A percentile compares a stretch with the other conserved stretches of the same genome.
phyloP scores from a whole-genome alignment of 2,113 vertebrate genomes.

The Prionailurus bengalensis region DNA sequence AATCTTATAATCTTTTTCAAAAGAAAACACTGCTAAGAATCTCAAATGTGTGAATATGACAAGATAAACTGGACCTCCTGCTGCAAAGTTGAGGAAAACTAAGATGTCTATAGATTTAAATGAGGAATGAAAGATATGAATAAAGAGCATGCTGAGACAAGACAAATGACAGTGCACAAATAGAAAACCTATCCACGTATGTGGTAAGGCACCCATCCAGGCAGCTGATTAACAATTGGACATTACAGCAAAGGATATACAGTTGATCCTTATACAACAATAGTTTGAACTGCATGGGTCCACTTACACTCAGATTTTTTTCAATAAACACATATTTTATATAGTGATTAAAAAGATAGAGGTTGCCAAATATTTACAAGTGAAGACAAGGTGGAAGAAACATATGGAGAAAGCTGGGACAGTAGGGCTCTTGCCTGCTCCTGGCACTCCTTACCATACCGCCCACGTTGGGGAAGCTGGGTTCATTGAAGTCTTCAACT shows the following conservation, averaged over 20 bases:
- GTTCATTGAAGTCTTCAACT: neutral
- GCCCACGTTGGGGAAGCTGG: neutral
- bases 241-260: neutral
- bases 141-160: neutral
- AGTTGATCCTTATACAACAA: neutral
- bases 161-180: neutral
- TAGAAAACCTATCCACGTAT: neutral
- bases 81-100: neutral
- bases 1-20: slow-evolving; percentile 14
- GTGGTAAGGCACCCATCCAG: neutral
- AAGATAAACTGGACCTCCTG: slow-evolving; percentile 24
- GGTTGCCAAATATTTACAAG: neutral
- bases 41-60: neutral
- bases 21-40: slow-evolving; percentile 2
- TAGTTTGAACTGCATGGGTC: neutral
- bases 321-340: neutral
- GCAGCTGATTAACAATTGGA: neutral
- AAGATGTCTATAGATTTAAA: neutral
- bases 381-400: neutral
- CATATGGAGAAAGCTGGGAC: neutral
- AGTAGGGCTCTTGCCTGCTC: neutral
- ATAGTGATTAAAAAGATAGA: neutral
- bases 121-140: neutral
- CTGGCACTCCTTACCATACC: neutral
- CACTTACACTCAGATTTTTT: neutral